Evolutionary conservation across 2,888 invertebrate species (phyloP), one percentile per base, ranked within the genome.

Genomic region (Theretra japonica): DNA sequence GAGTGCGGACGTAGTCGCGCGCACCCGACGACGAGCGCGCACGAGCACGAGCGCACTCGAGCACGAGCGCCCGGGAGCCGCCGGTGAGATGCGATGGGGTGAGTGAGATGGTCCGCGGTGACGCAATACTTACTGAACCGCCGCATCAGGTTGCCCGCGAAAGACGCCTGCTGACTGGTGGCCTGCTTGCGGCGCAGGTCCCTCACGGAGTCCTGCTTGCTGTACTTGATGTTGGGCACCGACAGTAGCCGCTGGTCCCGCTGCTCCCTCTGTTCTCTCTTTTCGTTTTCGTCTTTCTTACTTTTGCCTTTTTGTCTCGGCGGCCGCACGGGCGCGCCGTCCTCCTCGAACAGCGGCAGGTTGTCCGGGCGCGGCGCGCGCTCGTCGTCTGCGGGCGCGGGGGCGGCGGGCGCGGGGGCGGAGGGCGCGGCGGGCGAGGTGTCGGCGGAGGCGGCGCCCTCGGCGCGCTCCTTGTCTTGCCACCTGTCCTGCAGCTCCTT

Each of bases 41-140:
- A 84, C 75, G 80, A 79, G 84, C 84, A 19, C 74, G 73, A 83
- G 80, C 86, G 79, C 81, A 80, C 84, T 81, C 80, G 79, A 78
- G 80, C 83, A 77, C 79, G 76, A 5, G 41, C 41, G 62, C 65
- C 41, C 73, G 73, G 83, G 80, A 85, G 79, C 81, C 80, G 85
- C 82, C 80, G 79, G 79, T 80, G 84, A 79, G 80, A 77, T 83
- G 84, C 80, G 73, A 70, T 70, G 71, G 72, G 72, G 59, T 70
- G 78, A 76, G 78, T 80, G 73, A 69, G 68, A 72, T 74, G 73
- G 62, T 70, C 78, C 77, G 78, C 81, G 77, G 76, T 76, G 85
- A 77, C 82, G 76, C 77, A 85, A 77, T 96, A 97, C 98, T 98
- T 97, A 98, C 97, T 97, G 96, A 97, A 97, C 95, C 97, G 96